phyloP scores from a whole-genome alignment of 2,888 invertebrate species.

The Phengaris arion region DNA sequence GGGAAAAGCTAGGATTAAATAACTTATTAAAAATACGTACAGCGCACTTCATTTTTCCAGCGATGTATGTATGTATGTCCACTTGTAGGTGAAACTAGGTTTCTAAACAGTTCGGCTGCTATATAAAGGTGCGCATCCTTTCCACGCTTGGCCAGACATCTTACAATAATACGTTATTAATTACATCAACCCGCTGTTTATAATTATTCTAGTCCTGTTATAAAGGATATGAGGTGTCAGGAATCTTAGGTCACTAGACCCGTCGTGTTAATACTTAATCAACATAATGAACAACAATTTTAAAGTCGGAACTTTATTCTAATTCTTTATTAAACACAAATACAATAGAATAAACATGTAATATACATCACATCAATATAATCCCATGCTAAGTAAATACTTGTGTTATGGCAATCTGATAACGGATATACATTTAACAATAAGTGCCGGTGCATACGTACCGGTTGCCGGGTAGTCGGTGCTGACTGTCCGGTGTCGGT shows the following conservation, averaged over 20 bases:
- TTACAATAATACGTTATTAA: slow-evolving; percentile 12
- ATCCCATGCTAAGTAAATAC: too few relatives aligned
- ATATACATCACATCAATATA: too few relatives aligned
- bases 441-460: too few relatives aligned
- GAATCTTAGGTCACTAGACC: slow-evolving; percentile 1
- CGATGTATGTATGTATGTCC: slow-evolving; percentile 23
- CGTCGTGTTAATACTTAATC: background rate
- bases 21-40: slow-evolving; percentile 49
- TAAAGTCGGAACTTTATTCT: background rate
- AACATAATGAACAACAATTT: background rate
- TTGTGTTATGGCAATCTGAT: too few relatives aligned
- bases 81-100: slow-evolving; percentile 35
- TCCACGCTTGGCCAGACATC: slow-evolving; percentile 26
- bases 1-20: too few relatives aligned
- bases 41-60: slow-evolving; percentile 62
- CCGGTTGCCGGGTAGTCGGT: too few relatives aligned
- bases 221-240: slow-evolving; percentile 11
- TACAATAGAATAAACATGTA: too few relatives aligned
- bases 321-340: too few relatives aligned
- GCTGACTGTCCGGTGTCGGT: too few relatives aligned
- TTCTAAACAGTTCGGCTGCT: slow-evolving; percentile 36
- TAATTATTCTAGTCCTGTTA: slow-evolving; percentile 24
- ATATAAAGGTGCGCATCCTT: slow-evolving; percentile 43
- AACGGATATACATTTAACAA: too few relatives aligned
- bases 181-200: slow-evolving; percentile 10